A percentile compares a stretch with the other conserved stretches of the same genome.
Conservation (phyloP, 2,888 invertebrate genomes). For the Oxyscelio sp. region DNA sequence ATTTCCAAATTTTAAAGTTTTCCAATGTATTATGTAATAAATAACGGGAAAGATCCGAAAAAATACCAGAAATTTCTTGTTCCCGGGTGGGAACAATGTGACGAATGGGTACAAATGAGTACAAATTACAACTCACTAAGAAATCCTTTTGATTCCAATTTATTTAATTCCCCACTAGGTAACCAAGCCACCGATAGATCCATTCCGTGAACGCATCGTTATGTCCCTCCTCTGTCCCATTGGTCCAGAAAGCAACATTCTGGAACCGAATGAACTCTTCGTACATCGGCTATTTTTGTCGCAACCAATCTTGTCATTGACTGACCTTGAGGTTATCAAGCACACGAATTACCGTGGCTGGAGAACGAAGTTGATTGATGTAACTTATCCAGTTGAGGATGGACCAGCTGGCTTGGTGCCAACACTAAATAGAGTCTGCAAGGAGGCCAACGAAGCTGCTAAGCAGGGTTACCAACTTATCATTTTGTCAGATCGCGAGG, state of each 20-base stretch:
- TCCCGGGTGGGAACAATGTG: too few relatives aligned
- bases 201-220: conserved; percentile 99
- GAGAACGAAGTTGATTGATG: conserved; percentile 96
- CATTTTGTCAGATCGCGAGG: conserved; percentile 94
- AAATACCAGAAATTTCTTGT: too few relatives aligned
- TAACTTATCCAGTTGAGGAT: conserved; percentile 94
- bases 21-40: too few relatives aligned
- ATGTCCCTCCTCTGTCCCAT: conserved; percentile 99
- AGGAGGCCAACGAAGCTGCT: conserved; percentile 95
- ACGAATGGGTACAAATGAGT: too few relatives aligned
- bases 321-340: conserved; percentile 96
- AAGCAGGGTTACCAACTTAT: conserved; percentile 94
- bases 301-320: conserved; percentile 97
- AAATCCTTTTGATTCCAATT: too few relatives aligned
- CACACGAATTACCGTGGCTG: conserved; percentile 95
- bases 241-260: conserved; percentile 98
- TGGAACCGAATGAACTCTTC: conserved; percentile 96
- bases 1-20: too few relatives aligned
- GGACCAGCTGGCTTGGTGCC: conserved; percentile 93
- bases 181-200: too few relatives aligned
- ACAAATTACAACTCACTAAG: too few relatives aligned
- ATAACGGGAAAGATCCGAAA: too few relatives aligned
- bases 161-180: too few relatives aligned
- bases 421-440: conserved; percentile 94
- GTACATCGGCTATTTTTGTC: conserved; percentile 96